These are phyloP conservation scores for Phoenicopterus ruber DNA, from an alignment of 2,113 vertebrate genomes.

Conservation along the genomic window DNA sequence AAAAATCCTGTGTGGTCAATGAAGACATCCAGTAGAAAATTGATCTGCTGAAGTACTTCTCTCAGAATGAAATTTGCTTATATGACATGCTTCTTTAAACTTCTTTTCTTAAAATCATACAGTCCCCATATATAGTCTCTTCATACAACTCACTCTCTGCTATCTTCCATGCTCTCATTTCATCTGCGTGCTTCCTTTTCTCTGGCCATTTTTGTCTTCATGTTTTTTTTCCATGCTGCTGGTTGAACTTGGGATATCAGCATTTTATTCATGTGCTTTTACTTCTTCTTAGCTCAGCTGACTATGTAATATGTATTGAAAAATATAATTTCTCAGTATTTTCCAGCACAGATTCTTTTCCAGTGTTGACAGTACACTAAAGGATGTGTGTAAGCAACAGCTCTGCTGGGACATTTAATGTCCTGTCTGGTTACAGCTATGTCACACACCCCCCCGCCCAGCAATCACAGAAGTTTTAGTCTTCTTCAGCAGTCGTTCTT, in stretches of 20 bases:
- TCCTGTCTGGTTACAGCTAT: constrained; percentile 34
- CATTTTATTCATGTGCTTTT: not conserved
- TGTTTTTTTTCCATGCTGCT: not conserved
- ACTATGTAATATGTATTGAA: not conserved
- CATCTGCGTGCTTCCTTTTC: not conserved
- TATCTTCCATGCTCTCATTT: not conserved
- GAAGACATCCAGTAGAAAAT: constrained; percentile 27
- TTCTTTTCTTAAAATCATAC: not conserved
- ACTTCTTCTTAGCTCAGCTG: not conserved
- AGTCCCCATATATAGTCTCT: not conserved
- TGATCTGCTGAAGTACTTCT: constrained; percentile 6
- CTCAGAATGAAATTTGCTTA: not conserved
- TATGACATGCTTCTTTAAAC: not conserved
- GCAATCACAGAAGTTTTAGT: constrained; percentile 51
- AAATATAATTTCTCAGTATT: not conserved
- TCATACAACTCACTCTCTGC: not conserved
- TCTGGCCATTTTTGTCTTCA: not conserved
- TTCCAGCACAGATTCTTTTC: not conserved
- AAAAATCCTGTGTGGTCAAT: not conserved
- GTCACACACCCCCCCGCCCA: not conserved
- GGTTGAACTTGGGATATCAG: not conserved
- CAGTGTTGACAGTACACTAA: constrained; percentile 26
- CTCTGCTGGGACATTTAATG: constrained; percentile 31
- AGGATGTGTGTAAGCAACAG: constrained; percentile 29
- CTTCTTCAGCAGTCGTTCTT: constrained; percentile 49